Conservation (phyloP, 1,140 invertebrate genomes). For the Drosophila ananassae region DNA sequence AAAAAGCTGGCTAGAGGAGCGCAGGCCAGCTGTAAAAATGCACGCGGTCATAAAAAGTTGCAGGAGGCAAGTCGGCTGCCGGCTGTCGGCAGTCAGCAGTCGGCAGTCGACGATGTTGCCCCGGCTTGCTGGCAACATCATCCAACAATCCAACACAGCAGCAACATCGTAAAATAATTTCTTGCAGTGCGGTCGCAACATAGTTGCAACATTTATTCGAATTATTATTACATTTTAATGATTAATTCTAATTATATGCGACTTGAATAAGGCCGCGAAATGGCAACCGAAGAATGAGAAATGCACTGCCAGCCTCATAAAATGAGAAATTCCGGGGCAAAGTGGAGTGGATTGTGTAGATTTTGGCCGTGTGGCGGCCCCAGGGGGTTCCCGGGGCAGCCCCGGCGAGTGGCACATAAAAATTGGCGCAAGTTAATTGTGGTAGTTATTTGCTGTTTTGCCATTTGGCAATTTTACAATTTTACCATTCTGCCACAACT, state of each 20-base stretch:
- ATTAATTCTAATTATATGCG: constrained; percentile 84
- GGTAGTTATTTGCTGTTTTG: constrained; percentile 77
- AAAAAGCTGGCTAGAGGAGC: constrained; percentile 61
- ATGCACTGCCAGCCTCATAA: constrained; percentile 26
- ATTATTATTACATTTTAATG: constrained; percentile 84
- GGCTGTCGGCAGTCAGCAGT: constrained; percentile 5
- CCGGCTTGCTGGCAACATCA: constrained; percentile 7
- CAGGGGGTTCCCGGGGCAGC: not conserved
- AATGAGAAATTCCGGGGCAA: constrained; percentile 6
- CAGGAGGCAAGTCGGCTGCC: constrained; percentile 36
- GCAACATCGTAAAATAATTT: constrained; percentile 75
- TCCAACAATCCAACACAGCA: constrained; percentile 5
- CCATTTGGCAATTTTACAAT: constrained; percentile 62
- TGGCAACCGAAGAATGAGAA: constrained; percentile 29
- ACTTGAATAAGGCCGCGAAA: constrained; percentile 69
- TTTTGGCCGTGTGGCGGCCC: constrained; percentile 51
- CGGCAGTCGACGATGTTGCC: constrained; percentile 48
- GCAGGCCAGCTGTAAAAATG: constrained; percentile 74
- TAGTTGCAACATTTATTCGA: constrained; percentile 81
- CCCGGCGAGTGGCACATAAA: constrained; percentile 51
- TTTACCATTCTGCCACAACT: constrained; percentile 45
- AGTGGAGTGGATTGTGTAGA: constrained; percentile 18
- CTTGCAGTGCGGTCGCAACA: constrained; percentile 65
- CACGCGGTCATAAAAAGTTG: constrained; percentile 78
- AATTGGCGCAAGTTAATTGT: constrained; percentile 79